Evolutionary conservation across 2,888 invertebrate species (phyloP).

Genomic region (Drosophila siamana): DNA sequence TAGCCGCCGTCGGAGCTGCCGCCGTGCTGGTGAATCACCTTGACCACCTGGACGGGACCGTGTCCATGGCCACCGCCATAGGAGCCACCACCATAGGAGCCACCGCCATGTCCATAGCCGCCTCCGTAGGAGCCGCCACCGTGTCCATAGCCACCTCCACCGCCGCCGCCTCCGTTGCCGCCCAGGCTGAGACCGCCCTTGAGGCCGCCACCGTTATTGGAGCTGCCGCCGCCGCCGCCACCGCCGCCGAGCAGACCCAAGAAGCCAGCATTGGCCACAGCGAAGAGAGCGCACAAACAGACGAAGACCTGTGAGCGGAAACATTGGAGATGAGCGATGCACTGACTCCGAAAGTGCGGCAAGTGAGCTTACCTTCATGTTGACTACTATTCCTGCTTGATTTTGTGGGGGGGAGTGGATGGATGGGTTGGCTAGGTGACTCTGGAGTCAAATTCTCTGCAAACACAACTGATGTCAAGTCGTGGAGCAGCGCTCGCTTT

Average conservation of each 20-base stretch:
- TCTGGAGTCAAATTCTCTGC: slow-evolving; percentile 46
- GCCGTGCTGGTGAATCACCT: slow-evolving; percentile 61
- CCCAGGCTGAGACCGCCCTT: slow-evolving; percentile 47
- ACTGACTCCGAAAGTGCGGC: neutral
- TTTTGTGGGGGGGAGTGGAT: slow-evolving; percentile 2
- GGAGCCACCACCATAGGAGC: slow-evolving; percentile 35
- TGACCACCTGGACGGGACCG: slow-evolving; percentile 66
- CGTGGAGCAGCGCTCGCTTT: slow-evolving; percentile 53
- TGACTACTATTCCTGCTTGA: slow-evolving; percentile 56
- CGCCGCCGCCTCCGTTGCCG: slow-evolving; percentile 50
- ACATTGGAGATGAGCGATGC: neutral
- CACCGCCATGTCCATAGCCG: slow-evolving; percentile 34
- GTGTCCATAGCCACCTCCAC: slow-evolving; percentile 42
- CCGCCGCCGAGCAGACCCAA: slow-evolving; percentile 65
- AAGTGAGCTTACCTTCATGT: slow-evolving; percentile 71
- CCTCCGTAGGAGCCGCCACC: slow-evolving; percentile 43
- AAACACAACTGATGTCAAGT: slow-evolving; percentile 70
- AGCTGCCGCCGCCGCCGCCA: slow-evolving; percentile 45
- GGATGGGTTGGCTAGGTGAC: slow-evolving; percentile 35
- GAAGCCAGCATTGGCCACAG: slow-evolving; percentile 77
- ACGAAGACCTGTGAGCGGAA: slow-evolving; percentile 68
- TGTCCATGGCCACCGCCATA: slow-evolving; percentile 46
- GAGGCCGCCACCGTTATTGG: slow-evolving; percentile 40
- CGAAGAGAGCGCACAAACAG: slow-evolving; percentile 73
- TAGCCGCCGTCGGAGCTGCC: slow-evolving; percentile 41